Base-by-base conservation (phyloP, 2,113 vertebrate genomes). In the Furnarius figulus region DNA sequence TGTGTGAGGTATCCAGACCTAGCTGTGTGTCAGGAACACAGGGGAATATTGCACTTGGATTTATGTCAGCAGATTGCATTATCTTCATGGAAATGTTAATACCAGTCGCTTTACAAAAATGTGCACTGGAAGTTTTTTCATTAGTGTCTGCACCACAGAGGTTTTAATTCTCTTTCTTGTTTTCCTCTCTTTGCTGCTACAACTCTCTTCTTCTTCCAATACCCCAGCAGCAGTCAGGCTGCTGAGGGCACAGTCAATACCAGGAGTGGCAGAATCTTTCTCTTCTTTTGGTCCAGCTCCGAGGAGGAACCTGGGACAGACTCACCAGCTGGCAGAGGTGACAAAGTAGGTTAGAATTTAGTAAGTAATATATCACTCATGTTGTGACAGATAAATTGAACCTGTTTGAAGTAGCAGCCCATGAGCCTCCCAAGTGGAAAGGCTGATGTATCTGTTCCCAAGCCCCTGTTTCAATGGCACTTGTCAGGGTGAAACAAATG, bases 361-460 rank as follows among this genome's bases (percentile, higher is more conserved):
- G 80, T 89, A 97, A 95, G 92, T 90, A 73, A 95, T 35, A 94
- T 62, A 44, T 86, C 55, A 61, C 81, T 94, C 58, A 63, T 81
- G 50, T 87, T 89, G 77, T 97, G 94, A 91, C 84, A 96, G 90
- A 85, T 93, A 93, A 94, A 97, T 90, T 96, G 90, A 96, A 91
- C 37, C 79, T 46, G 56, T 92, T 53, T 94, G 93, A 90, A 95
- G 83, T 23, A 95, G n/a, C 2, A 13, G 47, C 81, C 76, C 7
- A 8, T 94, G 87, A 94, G 1, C 71, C 79, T 95, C 94, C 53
- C 50, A 71, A 87, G 72, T 93, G 91, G 66, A 89, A 96, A 91
- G 68, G 42, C 33, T 73, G 44, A 82, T 55, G 31, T 67, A 44
- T 96, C 52, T 92, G 52, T 93, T 71, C 35, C 77, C 44, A 58